Evolutionary conservation across 2,888 invertebrate genomes (phyloP).

Genomic region (Nasonovia ribisnigri): DNA sequence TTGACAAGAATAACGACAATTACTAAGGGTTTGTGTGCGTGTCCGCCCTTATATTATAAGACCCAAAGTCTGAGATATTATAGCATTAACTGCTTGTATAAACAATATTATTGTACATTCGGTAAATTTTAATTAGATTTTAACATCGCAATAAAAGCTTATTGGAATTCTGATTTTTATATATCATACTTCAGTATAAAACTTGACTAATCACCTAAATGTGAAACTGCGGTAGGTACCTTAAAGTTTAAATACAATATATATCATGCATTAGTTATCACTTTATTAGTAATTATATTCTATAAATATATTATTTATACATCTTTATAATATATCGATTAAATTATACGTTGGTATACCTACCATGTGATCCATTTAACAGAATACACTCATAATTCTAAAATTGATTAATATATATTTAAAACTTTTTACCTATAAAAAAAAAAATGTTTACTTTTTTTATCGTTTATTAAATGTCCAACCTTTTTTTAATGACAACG

Average conservation of each 20-base stretch:
- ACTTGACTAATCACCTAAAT: not conserved
- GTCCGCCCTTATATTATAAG: not conserved
- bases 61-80: not conserved
- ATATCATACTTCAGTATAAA: not conserved
- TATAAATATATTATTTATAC: not conserved
- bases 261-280: not conserved
- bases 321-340: not conserved
- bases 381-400: not conserved
- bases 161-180: not conserved
- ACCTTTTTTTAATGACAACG: too few species aligned
- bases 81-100: not conserved
- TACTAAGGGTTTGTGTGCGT: not conserved
- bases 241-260: not conserved
- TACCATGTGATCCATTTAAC: not conserved
- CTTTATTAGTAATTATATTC: not conserved
- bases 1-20: conserved; percentile 27
- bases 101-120: not conserved
- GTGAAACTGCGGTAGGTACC: not conserved
- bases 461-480: too few species aligned
- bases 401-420: not conserved
- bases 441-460: too few species aligned
- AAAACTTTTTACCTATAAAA: not conserved
- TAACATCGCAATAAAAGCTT: not conserved
- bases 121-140: not conserved
- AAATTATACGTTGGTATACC: not conserved